phyloP scores from a whole-genome alignment of 2,797 vertebrate species.

The Coreius guichenoti region DNA sequence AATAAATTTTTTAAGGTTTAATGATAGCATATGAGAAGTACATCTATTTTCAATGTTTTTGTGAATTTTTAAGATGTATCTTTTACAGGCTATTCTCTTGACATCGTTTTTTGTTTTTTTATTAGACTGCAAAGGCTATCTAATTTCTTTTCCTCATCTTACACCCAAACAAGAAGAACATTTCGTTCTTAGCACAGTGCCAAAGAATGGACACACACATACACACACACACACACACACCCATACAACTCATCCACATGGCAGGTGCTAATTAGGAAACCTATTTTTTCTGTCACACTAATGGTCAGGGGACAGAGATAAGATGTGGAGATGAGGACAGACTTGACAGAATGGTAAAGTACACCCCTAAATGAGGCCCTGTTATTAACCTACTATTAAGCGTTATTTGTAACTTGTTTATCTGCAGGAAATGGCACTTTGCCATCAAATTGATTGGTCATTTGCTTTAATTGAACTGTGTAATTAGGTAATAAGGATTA shows the following conservation, averaged over 20 bases:
- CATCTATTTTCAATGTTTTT: not conserved
- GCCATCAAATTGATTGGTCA: not conserved
- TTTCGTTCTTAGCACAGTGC: conserved; percentile 18
- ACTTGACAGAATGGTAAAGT: conserved; percentile 18
- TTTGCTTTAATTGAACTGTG: conserved; percentile 33
- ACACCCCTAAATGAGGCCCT: conserved; percentile 10
- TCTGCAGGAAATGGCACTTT: conserved; percentile 30
- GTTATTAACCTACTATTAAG: conserved; percentile 8
- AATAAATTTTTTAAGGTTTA: not conserved
- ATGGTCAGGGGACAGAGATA: conserved; percentile 29
- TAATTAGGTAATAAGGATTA: conserved; percentile 38
- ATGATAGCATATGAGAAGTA: not conserved
- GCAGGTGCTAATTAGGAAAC: conserved; percentile 34
- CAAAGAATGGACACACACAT: conserved; percentile 20
- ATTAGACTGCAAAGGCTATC: not conserved
- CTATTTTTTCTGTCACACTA: conserved; percentile 11
- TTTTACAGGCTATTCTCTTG: not conserved
- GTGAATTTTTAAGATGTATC: not conserved
- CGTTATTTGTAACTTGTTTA: conserved; percentile 30
- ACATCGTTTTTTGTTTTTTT: not conserved
- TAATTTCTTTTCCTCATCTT: not conserved
- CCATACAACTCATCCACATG: conserved; percentile 1
- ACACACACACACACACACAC: conserved; percentile 19
- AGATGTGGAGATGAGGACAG: conserved; percentile 9
- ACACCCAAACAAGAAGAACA: conserved; percentile 25